phyloP scores from a whole-genome alignment of 2,888 invertebrate genomes.

The Xestobium rufovillosum region DNA sequence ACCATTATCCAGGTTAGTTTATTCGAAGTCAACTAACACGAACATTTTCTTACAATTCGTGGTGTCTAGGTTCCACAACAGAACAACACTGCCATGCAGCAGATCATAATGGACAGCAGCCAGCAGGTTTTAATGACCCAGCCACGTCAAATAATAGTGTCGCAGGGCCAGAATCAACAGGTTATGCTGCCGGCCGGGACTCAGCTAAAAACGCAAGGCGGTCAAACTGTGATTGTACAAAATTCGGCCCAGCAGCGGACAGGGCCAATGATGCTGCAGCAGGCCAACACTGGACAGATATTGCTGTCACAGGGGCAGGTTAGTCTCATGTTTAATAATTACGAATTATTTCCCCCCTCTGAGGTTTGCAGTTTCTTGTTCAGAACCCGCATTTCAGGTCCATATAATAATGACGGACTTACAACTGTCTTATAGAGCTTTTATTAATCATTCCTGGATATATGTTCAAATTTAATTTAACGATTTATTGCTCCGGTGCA shows the following conservation, averaged over 20 bases:
- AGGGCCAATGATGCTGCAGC: constrained; percentile 35
- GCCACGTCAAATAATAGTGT: constrained; percentile 49
- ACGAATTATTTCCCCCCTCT: too few relatives aligned
- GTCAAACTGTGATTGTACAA: constrained; percentile 41
- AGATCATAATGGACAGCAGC: constrained; percentile 39
- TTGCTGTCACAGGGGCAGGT: constrained; percentile 36
- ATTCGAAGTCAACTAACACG: too few relatives aligned
- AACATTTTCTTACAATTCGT: too few relatives aligned
- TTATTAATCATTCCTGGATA: too few relatives aligned
- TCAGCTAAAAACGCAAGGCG: constrained; percentile 36
- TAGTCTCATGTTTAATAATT: too few relatives aligned
- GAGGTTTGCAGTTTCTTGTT: too few relatives aligned
- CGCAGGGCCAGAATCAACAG: constrained; percentile 32
- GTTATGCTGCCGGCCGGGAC: constrained; percentile 29
- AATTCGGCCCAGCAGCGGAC: constrained; percentile 35
- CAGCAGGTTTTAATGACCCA: constrained; percentile 40
- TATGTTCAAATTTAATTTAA: too few relatives aligned
- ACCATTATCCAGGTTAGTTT: too few relatives aligned
- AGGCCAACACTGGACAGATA: constrained; percentile 36
- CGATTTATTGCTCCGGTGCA: too few relatives aligned
- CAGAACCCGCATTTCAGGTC: too few relatives aligned
- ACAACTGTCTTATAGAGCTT: too few relatives aligned
- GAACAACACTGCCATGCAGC: constrained; percentile 25
- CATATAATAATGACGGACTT: too few relatives aligned
- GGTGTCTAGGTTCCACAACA: not conserved